Conservation (phyloP, 2,797 vertebrate species). For the Danionella dracula region DNA sequence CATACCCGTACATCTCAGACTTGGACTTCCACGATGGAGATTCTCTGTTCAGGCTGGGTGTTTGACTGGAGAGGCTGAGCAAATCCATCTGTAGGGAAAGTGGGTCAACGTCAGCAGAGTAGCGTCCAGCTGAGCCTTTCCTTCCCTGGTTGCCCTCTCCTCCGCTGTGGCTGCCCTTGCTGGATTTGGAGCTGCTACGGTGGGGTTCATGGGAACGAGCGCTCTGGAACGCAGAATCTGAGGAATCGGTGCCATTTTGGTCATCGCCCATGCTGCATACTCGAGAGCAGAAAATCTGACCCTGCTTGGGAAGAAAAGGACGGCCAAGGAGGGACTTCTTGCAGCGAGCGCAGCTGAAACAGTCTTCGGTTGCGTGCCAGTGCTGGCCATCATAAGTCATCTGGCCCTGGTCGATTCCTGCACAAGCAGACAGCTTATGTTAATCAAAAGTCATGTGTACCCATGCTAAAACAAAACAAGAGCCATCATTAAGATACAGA, state of each 20-base stretch:
- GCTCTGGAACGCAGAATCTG: conserved; percentile 93
- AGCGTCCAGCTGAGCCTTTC: conserved; percentile 72
- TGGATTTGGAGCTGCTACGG: conserved; percentile 81
- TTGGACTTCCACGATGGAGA: conserved; percentile 84
- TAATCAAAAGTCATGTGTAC: too few relatives aligned
- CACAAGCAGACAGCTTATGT: background rate
- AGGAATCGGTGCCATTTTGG: conserved; percentile 89
- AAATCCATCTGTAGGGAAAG: conserved; percentile 97
- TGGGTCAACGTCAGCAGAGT: conserved; percentile 88
- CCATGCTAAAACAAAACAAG: too few relatives aligned
- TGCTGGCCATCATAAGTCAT: conserved; percentile 98
- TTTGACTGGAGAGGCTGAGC: conserved; percentile 94
- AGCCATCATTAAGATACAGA: too few relatives aligned
- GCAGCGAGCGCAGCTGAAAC: conserved; percentile 95
- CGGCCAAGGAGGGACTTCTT: conserved; percentile 93
- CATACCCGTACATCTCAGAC: conserved; percentile 77
- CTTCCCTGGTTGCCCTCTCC: conserved; percentile 46
- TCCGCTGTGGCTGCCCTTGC: conserved; percentile 71
- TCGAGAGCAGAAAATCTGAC: conserved; percentile 96
- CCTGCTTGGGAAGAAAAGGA: conserved; percentile 95
- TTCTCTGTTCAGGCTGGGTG: conserved; percentile 86
- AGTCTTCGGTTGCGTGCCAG: conserved; percentile 95
- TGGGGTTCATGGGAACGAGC: conserved; percentile 89
- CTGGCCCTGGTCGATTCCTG: conserved; percentile 98
- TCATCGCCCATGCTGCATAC: conserved; percentile 90